Percentiles rank a stretch among this genome's conserved stretches.
Evolutionary conservation across 1,140 invertebrate genomes (phyloP).

Genomic region (Acromyrmex heyeri): DNA sequence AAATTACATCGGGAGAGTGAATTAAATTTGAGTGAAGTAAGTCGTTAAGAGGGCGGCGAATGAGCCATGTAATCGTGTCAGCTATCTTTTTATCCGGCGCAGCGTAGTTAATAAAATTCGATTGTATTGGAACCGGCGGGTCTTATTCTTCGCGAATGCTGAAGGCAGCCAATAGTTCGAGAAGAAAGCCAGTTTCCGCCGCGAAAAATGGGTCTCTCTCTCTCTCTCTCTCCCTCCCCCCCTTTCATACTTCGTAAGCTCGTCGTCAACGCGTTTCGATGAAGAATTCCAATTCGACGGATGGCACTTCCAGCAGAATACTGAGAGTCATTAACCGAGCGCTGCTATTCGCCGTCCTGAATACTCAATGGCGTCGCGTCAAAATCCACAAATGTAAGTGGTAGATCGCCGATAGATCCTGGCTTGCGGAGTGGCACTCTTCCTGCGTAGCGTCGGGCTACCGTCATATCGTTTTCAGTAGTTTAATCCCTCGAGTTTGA

Average conservation of each 20-base stretch:
- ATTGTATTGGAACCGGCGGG: constrained; percentile 43
- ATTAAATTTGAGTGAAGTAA: constrained; percentile 42
- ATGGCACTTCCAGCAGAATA: constrained; percentile 50
- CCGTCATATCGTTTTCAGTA: constrained; percentile 5
- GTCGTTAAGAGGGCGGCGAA: constrained; percentile 6
- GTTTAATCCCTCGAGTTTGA: constrained; percentile 33
- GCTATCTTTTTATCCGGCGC: constrained; percentile 28
- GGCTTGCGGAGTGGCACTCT: not conserved
- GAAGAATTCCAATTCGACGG: constrained; percentile 60
- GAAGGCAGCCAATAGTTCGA: constrained; percentile 32
- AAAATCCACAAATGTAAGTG: constrained; percentile 59
- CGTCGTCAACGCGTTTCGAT: constrained; percentile 40
- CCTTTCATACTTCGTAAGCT: constrained; percentile 34
- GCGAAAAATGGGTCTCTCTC: constrained; percentile 29
- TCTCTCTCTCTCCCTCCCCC: constrained; percentile 1
- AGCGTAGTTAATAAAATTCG: constrained; percentile 28
- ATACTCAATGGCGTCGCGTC: constrained; percentile 57
- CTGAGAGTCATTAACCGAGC: constrained; percentile 54
- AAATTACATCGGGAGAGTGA: constrained; percentile 21
- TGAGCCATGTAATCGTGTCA: constrained; percentile 40
- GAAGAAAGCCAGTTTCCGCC: constrained; percentile 11
- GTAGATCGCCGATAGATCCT: constrained; percentile 37
- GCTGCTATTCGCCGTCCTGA: constrained; percentile 56
- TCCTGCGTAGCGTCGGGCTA: not conserved
- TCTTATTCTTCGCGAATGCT: constrained; percentile 24